Percentiles rank a stretch among this genome's conserved stretches.
phyloP scores from a whole-genome alignment of 2,888 invertebrate genomes.

The Geophilus truncorum region DNA sequence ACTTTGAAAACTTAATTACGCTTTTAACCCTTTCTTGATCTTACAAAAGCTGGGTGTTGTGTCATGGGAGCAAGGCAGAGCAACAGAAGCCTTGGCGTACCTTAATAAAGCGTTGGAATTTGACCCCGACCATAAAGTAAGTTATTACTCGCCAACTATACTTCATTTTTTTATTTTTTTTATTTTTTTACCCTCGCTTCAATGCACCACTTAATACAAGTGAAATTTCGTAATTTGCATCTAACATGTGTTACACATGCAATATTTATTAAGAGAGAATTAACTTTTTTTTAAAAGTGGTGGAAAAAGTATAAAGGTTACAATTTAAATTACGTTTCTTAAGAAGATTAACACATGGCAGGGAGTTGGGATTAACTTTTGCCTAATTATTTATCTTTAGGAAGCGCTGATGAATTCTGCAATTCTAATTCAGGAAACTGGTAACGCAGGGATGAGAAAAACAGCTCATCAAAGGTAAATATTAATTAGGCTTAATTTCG shows the following conservation, averaged over 20 bases:
- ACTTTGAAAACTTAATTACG: background rate
- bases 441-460: conserved; percentile 29
- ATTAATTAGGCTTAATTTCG: background rate
- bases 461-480: conserved; percentile 34
- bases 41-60: conserved; percentile 77
- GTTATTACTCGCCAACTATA: background rate
- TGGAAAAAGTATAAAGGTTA: background rate
- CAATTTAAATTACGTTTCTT: background rate
- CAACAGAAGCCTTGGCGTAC: conserved; percentile 82
- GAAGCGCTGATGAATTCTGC: conserved; percentile 93
- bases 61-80: conserved; percentile 84
- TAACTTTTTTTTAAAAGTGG: background rate
- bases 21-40: conserved; percentile 22
- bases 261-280: background rate
- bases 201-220: background rate
- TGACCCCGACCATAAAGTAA: conserved; percentile 80
- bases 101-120: conserved; percentile 87
- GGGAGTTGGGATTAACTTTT: background rate
- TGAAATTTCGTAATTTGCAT: background rate
- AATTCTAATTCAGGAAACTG: conserved; percentile 76
- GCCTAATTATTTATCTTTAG: conserved; percentile 50
- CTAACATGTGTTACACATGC: too few relatives aligned
- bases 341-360: background rate
- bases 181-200: background rate
- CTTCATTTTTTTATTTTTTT: background rate